Evolutionary conservation across 1,140 invertebrate genomes (phyloP).

Genomic region (Aphelinus atriplicis): DNA sequence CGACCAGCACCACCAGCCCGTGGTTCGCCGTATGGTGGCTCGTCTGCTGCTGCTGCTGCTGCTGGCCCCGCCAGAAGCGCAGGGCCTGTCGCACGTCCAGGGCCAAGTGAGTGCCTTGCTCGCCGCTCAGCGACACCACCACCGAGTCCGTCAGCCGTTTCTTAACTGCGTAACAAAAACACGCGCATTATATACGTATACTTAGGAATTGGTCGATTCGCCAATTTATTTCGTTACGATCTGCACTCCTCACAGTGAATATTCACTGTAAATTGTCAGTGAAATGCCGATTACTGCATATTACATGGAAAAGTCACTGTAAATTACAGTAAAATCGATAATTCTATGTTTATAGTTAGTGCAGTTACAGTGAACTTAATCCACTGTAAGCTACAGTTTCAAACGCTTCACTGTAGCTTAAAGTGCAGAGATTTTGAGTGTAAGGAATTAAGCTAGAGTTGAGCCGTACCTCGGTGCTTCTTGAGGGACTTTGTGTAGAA

Average conservation of each 20-base stretch:
- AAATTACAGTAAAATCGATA: too few relatives aligned
- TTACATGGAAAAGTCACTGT: too few relatives aligned
- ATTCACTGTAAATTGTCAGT: too few relatives aligned
- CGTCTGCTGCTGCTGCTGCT: slow-evolving; percentile 38
- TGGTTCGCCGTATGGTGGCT: slow-evolving; percentile 64
- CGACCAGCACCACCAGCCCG: slow-evolving; percentile 70
- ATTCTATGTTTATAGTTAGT: too few relatives aligned
- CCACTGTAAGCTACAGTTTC: too few relatives aligned
- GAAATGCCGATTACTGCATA: too few relatives aligned
- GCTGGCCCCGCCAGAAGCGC: slow-evolving; percentile 54
- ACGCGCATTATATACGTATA: not conserved
- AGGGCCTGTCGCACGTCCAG: slow-evolving; percentile 58
- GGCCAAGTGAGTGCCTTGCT: slow-evolving; percentile 55
- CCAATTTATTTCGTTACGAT: not conserved
- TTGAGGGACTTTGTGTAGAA: slow-evolving; percentile 71
- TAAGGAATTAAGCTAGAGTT: too few relatives aligned
- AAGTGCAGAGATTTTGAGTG: too few relatives aligned
- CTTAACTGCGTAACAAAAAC: slow-evolving; percentile 57
- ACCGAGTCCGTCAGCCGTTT: slow-evolving; percentile 69
- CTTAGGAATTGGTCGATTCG: not conserved
- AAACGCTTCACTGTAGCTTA: too few relatives aligned
- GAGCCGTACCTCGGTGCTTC: slow-evolving; percentile 60
- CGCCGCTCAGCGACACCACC: slow-evolving; percentile 65
- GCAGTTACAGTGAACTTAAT: too few relatives aligned
- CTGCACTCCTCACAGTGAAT: too few relatives aligned